Conservation (phyloP, 2,797 vertebrate species). For the Sebastes iracundus region DNA sequence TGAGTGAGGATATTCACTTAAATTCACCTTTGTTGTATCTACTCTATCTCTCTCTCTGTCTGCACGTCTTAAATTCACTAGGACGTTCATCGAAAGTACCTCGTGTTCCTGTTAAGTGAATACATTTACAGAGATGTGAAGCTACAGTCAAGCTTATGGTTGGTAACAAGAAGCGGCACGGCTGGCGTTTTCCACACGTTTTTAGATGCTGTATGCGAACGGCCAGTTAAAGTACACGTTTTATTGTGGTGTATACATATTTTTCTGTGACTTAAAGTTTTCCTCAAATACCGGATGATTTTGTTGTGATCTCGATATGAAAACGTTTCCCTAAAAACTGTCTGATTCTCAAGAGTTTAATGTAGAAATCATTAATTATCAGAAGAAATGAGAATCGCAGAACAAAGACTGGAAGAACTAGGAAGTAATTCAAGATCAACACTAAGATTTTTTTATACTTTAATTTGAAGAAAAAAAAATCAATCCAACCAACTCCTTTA, state of each 20-base stretch:
- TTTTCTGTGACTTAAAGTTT: not conserved
- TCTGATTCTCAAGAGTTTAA: not conserved
- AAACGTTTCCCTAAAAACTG: not conserved
- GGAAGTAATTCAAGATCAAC: not conserved
- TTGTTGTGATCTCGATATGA: not conserved
- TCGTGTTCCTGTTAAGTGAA: not conserved
- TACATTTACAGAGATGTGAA: not conserved
- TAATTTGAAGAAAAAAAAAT: not conserved
- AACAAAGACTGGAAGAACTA: not conserved
- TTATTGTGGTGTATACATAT: no score
- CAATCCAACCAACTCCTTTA: not conserved
- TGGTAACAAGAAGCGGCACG: no score
- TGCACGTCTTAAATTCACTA: not conserved
- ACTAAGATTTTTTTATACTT: not conserved
- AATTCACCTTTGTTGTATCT: not conserved
- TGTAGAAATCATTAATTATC: not conserved
- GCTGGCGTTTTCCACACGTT: no score
- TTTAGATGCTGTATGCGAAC: no score
- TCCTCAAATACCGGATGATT: not conserved
- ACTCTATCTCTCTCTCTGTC: not conserved
- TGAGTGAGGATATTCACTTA: not conserved
- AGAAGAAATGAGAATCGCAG: not conserved
- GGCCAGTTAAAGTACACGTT: no score
- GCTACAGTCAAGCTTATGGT: not conserved
- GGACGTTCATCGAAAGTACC: not conserved